phyloP scores from a whole-genome alignment of 2,113 vertebrate species.

The Microcebus lehilahytsara region DNA sequence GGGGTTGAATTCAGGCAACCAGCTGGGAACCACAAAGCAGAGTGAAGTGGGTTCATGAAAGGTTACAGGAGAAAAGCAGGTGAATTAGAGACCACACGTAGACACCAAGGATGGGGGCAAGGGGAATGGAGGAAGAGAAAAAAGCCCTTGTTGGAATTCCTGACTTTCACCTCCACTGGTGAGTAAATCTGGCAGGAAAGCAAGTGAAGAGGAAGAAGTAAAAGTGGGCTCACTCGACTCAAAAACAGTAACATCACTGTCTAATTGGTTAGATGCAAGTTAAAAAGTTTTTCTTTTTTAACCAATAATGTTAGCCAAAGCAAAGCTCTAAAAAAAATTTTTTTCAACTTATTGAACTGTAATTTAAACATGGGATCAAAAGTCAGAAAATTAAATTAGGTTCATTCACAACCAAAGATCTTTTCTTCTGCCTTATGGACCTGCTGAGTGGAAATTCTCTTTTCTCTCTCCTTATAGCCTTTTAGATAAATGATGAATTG shows the following conservation, averaged over 20 bases:
- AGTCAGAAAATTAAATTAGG: slow-evolving; percentile 18
- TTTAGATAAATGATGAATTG: slow-evolving; percentile 75
- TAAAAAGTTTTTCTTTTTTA: background rate
- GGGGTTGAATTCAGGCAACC: background rate
- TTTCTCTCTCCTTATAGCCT: slow-evolving; percentile 52
- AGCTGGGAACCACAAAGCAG: background rate
- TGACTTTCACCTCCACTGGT: accelerated
- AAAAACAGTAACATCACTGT: too few species aligned
- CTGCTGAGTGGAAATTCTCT: slow-evolving; percentile 42
- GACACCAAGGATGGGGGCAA: accelerated
- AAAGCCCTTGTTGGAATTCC: accelerated
- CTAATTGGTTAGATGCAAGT: too few species aligned
- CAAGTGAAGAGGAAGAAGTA: too few species aligned
- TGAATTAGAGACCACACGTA: background rate
- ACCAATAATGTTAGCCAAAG: background rate
- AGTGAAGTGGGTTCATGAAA: background rate
- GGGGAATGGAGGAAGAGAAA: background rate
- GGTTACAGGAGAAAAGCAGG: background rate
- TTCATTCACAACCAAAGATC: background rate
- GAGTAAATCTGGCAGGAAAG: background rate
- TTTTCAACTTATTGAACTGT: background rate
- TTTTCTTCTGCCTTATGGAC: background rate
- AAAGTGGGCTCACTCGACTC: background rate
- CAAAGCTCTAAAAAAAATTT: background rate
- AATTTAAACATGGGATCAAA: background rate